phyloP scores from a whole-genome alignment of 35 echinoderm and acorn worm species.

The Diadema setosum region DNA sequence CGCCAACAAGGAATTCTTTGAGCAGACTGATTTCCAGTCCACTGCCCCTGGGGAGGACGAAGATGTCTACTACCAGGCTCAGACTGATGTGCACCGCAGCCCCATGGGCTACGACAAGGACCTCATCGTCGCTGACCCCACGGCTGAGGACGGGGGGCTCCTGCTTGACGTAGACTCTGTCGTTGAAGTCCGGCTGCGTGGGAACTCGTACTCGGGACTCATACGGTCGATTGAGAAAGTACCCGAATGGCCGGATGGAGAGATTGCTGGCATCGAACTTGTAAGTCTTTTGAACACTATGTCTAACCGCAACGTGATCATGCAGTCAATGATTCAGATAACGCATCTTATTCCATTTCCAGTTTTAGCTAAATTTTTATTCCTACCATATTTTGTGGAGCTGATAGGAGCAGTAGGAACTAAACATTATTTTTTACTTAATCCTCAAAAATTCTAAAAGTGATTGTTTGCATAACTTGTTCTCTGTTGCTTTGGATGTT shows the following conservation, averaged over 20 bases:
- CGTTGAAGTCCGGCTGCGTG: constrained; percentile 11
- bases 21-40: too few relatives aligned
- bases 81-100: too few relatives aligned
- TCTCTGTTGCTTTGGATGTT: too few relatives aligned
- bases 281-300: constrained; percentile 34
- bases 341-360: too few relatives aligned
- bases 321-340: too few relatives aligned
- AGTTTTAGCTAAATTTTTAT: neutral
- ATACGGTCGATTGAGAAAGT: neutral
- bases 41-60: too few relatives aligned
- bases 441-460: too few relatives aligned
- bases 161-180: constrained; percentile 36
- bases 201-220: constrained; percentile 24
- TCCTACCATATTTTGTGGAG: neutral
- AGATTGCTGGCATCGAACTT: constrained; percentile 44
- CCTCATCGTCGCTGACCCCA: neutral
- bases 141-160: neutral
- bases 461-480: too few relatives aligned
- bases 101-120: constrained; percentile 9
- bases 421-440: neutral
- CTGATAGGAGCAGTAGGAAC: neutral
- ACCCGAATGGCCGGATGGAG: neutral
- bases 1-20: too few relatives aligned
- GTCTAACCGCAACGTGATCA: too few relatives aligned
- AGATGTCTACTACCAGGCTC: too few relatives aligned